A percentile compares a stretch with the other conserved stretches of the same genome.
Evolutionary conservation across 2,797 vertebrate genomes (phyloP).

Genomic region (Schizopygopsis pylzovi): DNA sequence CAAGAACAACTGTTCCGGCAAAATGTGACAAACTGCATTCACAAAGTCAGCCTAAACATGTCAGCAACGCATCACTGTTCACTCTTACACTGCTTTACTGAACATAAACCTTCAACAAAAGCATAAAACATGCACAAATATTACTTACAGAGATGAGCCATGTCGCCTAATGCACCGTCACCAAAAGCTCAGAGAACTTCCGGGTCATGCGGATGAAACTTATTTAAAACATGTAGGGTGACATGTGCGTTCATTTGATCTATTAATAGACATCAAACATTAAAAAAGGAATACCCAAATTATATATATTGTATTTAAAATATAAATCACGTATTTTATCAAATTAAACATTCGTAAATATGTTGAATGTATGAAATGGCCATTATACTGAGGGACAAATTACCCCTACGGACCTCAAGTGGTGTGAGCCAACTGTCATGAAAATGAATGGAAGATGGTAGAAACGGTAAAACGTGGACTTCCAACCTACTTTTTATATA

Average conservation of each 20-base stretch:
- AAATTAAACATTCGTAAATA: background rate
- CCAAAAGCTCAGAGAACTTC: constrained; percentile 74
- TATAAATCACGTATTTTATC: accelerated
- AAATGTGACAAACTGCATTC: background rate
- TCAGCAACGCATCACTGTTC: background rate
- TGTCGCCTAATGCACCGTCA: constrained; percentile 83
- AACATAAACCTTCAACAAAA: background rate
- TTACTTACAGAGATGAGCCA: constrained; percentile 79
- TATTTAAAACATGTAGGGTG: background rate
- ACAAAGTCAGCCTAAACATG: background rate
- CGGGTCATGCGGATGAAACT: constrained; percentile 62
- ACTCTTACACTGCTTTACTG: background rate
- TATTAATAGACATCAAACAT: background rate
- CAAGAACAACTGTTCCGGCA: background rate
- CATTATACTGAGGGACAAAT: background rate
- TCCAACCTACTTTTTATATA: background rate
- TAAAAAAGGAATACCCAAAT: accelerated
- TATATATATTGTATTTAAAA: accelerated
- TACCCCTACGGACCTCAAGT: constrained; percentile 30
- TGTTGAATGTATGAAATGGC: background rate
- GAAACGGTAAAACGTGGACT: background rate
- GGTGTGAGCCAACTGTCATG: constrained; percentile 44
- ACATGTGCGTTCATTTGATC: background rate
- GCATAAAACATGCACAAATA: background rate
- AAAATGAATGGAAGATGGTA: constrained; percentile 8